A percentile compares a stretch with the other conserved stretches of the same genome.
phyloP scores from a whole-genome alignment of 1,140 invertebrate species.

The Philopotamus ludificatus region DNA sequence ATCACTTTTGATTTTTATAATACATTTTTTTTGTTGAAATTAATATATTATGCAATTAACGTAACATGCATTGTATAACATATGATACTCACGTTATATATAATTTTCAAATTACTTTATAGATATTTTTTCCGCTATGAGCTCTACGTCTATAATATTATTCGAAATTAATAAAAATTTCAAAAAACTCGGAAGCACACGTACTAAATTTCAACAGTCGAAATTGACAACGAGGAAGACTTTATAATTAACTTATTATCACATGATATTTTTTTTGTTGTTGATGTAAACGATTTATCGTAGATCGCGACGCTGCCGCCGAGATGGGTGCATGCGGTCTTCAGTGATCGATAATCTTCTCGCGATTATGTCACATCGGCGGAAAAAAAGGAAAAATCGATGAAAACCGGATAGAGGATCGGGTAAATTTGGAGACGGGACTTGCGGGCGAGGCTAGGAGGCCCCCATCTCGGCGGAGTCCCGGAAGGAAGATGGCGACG shows the following conservation, averaged over 20 bases:
- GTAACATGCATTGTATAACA: too few species aligned
- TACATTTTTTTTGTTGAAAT: too few species aligned
- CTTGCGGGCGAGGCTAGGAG: neutral
- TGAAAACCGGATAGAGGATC: neutral
- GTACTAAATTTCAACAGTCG: slow-evolving; percentile 5
- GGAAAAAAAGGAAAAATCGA: neutral
- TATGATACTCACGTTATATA: too few species aligned
- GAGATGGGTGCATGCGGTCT: slow-evolving; percentile 6
- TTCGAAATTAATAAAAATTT: neutral
- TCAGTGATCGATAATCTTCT: neutral
- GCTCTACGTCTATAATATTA: neutral
- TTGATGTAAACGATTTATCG: neutral
- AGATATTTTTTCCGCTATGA: neutral
- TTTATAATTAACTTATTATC: slow-evolving; percentile 15
- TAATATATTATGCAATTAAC: too few species aligned
- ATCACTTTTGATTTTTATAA: too few species aligned
- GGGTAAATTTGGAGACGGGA: neutral
- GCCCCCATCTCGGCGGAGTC: slow-evolving; percentile 26
- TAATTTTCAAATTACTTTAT: neutral
- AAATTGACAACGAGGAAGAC: slow-evolving; percentile 25
- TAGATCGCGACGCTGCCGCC: neutral
- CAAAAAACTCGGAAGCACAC: slow-evolving; percentile 14
- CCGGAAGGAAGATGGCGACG: slow-evolving; percentile 7
- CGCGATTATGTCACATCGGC: neutral
- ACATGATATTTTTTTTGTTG: neutral